Base-by-base conservation (phyloP, 2,888 invertebrate species). In the Drosophila quinaria region DNA sequence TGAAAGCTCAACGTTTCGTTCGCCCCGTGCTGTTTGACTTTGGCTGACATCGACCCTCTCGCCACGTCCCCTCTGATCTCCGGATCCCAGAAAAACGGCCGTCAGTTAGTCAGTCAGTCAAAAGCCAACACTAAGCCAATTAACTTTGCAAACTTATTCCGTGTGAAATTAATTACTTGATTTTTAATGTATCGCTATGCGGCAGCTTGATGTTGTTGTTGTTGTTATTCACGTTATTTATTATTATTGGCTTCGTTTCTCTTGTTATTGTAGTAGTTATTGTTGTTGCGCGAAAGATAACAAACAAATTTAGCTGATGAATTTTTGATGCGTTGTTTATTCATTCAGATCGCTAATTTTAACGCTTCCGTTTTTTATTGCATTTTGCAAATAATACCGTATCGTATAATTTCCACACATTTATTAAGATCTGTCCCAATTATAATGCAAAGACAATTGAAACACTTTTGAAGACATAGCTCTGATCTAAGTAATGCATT, bases 141-240 rank as follows among this genome's bases (percentile, higher is more conserved):
- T 85, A 88, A 88, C 77, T 78, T 81, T 69, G 83, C 73, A 73
- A 87, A 82, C 78, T 80, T 80, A 85, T 80, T 86, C 80, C 83
- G 88, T 88, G 83, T 86, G 86, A 88, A 88, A 88, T 80, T 80
- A 86, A 78, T 88, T 82, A 80, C 80, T 74, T 72, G 75, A 67
- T 72, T 82, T 82, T 78, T 54, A 73, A 76, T 81, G 56, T 63
- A 66, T 64, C 61, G 54, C 52, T 51, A 46, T 54, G 61, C 31
- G 46, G 58, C 56, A 61, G 19, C 8, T 52, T 59, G 25, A 35
- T 66, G 29, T 55, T 51, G 25, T 49, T 62, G 31, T 19, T 54
- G 9, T 52, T 63, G 31, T 37, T 54, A 35, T 59, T 44, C 10
- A 17, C 6, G 46, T 25, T 35, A 46, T 37, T 60, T 52, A 19